Percentiles rank a stretch among this genome's conserved stretches.
Conservation (phyloP, 53 echinoderm and acorn worm species). For the Apostichopus leukothele region DNA sequence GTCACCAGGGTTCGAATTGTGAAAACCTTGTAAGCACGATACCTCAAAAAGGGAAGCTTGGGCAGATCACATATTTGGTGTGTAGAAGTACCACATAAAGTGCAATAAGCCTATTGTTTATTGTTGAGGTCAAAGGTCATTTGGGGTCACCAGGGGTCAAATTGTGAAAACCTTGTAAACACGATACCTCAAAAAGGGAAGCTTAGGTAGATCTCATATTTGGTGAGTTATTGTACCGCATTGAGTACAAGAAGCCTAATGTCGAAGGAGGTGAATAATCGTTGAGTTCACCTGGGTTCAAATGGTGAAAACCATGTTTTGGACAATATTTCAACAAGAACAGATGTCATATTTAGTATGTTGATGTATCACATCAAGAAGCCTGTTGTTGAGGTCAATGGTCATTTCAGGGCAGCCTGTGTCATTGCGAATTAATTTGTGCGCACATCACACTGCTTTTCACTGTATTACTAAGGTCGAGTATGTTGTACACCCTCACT, state of each 20-base stretch:
- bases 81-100: background rate
- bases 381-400: too few species aligned
- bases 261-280: background rate
- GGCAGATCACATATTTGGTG: background rate
- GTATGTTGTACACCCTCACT: too few species aligned
- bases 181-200: background rate
- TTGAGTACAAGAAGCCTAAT: background rate
- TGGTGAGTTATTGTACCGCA: background rate
- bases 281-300: too few species aligned
- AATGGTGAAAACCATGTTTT: too few species aligned
- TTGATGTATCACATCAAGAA: too few species aligned
- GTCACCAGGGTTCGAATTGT: background rate
- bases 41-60: background rate
- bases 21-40: background rate
- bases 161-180: background rate
- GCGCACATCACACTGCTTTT: too few species aligned
- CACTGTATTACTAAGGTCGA: too few species aligned
- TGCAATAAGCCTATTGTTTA: background rate
- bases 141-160: background rate
- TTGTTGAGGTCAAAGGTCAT: background rate
- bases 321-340: too few species aligned
- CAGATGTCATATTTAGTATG: too few species aligned
- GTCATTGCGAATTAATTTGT: too few species aligned
- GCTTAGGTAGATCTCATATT: background rate
- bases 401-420: too few species aligned